Percentiles rank a stretch among this genome's conserved stretches.
These are phyloP conservation scores for Sternarchorhynchus goeldii DNA, from an alignment of 2,797 vertebrate genomes.

Conservation along the genomic window DNA sequence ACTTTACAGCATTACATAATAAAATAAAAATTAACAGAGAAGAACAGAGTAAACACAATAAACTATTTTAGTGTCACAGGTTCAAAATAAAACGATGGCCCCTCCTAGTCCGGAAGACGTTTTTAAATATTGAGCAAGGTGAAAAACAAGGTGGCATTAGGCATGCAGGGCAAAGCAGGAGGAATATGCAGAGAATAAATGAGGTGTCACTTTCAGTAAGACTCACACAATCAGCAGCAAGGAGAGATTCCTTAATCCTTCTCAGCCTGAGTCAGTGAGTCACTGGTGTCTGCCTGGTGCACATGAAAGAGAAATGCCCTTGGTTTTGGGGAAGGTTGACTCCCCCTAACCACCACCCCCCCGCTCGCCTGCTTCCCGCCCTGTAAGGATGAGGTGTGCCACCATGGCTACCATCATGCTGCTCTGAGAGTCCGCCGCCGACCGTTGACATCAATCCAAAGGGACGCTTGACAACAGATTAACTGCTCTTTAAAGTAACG, in stretches of 20 bases:
- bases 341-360: slow-evolving; percentile 58
- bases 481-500: slow-evolving; percentile 46
- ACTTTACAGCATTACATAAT: neutral
- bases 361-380: slow-evolving; percentile 46
- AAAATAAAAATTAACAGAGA: too few relatives aligned
- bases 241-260: slow-evolving; percentile 74
- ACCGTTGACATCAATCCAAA: slow-evolving; percentile 50
- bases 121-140: slow-evolving; percentile 38
- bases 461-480: slow-evolving; percentile 55
- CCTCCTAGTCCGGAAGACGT: slow-evolving; percentile 31
- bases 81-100: slow-evolving; percentile 37
- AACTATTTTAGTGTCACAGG: slow-evolving; percentile 15
- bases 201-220: slow-evolving; percentile 81
- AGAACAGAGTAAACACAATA: neutral
- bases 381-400: slow-evolving; percentile 44
- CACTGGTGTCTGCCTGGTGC: slow-evolving; percentile 68
- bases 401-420: slow-evolving; percentile 1
- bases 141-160: slow-evolving; percentile 66
- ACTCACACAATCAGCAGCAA: slow-evolving; percentile 74
- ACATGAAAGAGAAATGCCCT: slow-evolving; percentile 72
- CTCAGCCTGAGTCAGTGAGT: slow-evolving; percentile 71
- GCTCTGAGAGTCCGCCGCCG: slow-evolving; percentile 14
- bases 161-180: slow-evolving; percentile 68
- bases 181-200: slow-evolving; percentile 80
- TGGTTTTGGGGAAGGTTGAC: slow-evolving; percentile 75